These are phyloP conservation scores for Plestiodon gilberti DNA, from an alignment of 2,113 vertebrate species.

Conservation along the genomic window DNA sequence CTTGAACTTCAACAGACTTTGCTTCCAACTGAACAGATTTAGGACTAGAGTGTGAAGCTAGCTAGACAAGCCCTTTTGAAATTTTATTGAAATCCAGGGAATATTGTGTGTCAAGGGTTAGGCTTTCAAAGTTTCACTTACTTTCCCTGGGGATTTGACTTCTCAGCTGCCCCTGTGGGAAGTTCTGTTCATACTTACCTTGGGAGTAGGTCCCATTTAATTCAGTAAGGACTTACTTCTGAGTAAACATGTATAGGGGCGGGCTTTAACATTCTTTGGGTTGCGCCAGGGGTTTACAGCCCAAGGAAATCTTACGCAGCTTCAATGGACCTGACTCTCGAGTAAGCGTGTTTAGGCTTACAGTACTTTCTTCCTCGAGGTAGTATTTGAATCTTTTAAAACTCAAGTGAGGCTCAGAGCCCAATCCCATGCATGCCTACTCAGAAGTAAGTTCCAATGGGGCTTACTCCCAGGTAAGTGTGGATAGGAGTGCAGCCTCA, in stretches of 20 bases:
- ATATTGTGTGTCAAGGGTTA: too few relatives aligned
- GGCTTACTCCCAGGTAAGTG: neutral
- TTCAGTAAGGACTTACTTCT: neutral
- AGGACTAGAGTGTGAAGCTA: neutral
- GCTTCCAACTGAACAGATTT: neutral
- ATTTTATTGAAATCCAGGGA: neutral
- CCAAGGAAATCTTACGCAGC: neutral
- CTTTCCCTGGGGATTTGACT: neutral
- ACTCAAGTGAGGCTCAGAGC: neutral
- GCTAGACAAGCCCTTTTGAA: neutral
- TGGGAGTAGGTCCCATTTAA: neutral
- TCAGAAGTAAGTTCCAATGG: neutral
- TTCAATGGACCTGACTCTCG: neutral
- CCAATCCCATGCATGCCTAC: neutral
- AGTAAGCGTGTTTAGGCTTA: neutral
- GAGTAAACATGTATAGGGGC: neutral
- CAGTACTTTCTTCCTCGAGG: too few relatives aligned
- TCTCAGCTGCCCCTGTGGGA: neutral
- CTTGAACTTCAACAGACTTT: neutral
- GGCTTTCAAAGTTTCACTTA: too few relatives aligned
- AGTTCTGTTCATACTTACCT: neutral
- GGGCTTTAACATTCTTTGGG: neutral
- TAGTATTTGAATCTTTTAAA: too few relatives aligned
- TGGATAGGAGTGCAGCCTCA: neutral
- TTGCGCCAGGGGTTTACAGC: neutral